Evolutionary conservation across 2,888 invertebrate species (phyloP), one percentile per base, ranked within the genome.

Genomic region (Xylota segnis): DNA sequence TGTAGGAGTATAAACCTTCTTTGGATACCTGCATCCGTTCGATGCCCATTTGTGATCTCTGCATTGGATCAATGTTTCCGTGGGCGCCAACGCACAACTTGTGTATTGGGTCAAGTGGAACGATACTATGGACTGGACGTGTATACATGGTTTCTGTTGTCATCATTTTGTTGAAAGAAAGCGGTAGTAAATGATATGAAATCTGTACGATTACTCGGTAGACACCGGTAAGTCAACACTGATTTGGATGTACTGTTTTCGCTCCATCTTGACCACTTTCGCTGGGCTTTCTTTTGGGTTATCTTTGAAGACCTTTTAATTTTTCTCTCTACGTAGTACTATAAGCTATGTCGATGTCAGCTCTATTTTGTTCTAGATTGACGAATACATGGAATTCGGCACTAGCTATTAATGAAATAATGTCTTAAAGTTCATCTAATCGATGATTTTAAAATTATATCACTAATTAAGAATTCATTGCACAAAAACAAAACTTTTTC

Each of bases 71-170:
- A 47, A 37, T 27, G 45, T 37, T 66, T 72, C 54, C 43, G 77
- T 78, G 83, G 78, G 72, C 66, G 78, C 72, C 68, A 18, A 14
- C 68, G 29, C 34, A 65, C 29, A 27, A n/a, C 34, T 12, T 29
- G 2, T 50, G 43, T 77, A 71, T 71, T 78, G 37, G 77, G 83
- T 78, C 83, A 78, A 78, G 78, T 56, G 72, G 78, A 34, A 50
- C 37, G 56, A 66, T 70, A 63, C 70, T 61, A 23, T 59, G 59
- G 45, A 32, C 32, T 43, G 40, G 40, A n/a, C 40, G 4, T 43
- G n/a, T 14, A 6, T 14, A n/a, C 54, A 23, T 23, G 52, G 45
- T 59, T 54, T 61, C 32, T 63, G 65, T 61, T 66, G 43, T 83
- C 66, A 77, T 72, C 59, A 59, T 66, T 77, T 77, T 52, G 83